Evolutionary conservation across 2,888 invertebrate species (phyloP).

Genomic region (Brenthis daphne): DNA sequence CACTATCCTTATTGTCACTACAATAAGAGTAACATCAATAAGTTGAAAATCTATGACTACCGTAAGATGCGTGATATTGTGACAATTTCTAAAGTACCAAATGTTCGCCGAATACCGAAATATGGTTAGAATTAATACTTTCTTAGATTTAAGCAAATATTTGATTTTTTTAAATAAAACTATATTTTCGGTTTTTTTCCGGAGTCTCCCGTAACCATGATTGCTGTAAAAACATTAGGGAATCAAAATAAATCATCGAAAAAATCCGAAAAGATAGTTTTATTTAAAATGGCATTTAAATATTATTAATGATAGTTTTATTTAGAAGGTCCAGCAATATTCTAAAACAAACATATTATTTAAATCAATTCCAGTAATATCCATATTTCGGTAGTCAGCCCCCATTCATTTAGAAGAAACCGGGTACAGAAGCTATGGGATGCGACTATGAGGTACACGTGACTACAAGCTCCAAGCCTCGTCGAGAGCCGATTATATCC

Average conservation of each 20-base stretch:
- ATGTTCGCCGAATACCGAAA: background rate
- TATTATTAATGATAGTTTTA: too few relatives aligned
- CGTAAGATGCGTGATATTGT: slow-evolving; percentile 15
- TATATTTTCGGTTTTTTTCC: background rate
- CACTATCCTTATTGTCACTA: slow-evolving; percentile 28
- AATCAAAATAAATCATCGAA: too few relatives aligned
- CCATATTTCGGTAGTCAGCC: background rate
- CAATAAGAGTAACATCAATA: slow-evolving; percentile 26
- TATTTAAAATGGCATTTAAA: too few relatives aligned
- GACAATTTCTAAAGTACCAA: slow-evolving; percentile 12
- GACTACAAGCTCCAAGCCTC: slow-evolving; percentile 60
- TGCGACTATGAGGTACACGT: slow-evolving; percentile 48
- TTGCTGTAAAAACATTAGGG: too few relatives aligned
- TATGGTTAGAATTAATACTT: background rate
- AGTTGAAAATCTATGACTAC: slow-evolving; percentile 13
- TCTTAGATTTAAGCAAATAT: background rate
- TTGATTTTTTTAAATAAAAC: background rate
- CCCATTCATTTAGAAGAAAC: background rate
- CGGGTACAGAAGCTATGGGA: slow-evolving; percentile 28
- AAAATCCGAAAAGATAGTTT: too few relatives aligned
- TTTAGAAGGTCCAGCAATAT: too few relatives aligned
- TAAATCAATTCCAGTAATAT: background rate
- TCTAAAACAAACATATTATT: background rate
- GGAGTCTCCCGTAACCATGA: too few relatives aligned
- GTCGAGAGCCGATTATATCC: slow-evolving; percentile 48